Conservation (phyloP, 2,888 invertebrate genomes). For the Ischnura elegans region DNA sequence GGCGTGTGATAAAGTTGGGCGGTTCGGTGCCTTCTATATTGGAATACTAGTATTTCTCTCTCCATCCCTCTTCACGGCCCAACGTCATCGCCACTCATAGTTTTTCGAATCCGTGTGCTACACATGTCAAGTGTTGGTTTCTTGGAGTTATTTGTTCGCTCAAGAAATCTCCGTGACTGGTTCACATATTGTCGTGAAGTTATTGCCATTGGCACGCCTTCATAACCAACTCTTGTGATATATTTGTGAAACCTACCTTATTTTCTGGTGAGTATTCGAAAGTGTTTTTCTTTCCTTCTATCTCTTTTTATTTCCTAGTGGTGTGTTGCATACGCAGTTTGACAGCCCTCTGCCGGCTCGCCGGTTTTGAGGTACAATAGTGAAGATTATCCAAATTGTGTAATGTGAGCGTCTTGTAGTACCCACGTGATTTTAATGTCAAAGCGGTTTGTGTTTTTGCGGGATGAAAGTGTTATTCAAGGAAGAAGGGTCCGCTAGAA, state of each 20-base stretch:
- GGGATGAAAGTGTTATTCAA: too few relatives aligned
- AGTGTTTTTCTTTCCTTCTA: not conserved
- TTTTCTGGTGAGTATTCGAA: conserved; percentile 52
- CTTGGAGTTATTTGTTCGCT: not conserved
- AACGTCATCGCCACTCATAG: not conserved
- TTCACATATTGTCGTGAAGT: conserved; percentile 24
- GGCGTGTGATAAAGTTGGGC: conserved; percentile 52
- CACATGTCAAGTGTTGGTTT: conserved; percentile 18
- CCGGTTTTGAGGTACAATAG: not conserved
- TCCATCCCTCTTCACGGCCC: conserved; percentile 27
- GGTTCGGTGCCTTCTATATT: conserved; percentile 46
- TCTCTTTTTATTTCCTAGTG: not conserved
- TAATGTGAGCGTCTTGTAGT: not conserved
- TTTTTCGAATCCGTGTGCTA: conserved; percentile 48
- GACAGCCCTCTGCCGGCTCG: not conserved
- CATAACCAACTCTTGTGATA: conserved; percentile 43
- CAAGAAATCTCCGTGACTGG: conserved; percentile 51
- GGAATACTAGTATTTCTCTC: conserved; percentile 24
- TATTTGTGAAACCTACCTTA: conserved; percentile 27
- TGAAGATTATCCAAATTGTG: not conserved
- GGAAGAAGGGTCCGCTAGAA: too few relatives aligned
- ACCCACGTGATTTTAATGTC: not conserved
- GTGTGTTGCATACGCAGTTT: not conserved
- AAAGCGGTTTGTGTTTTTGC: too few relatives aligned
- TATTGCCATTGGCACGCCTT: conserved; percentile 35